Base-by-base conservation (phyloP, 1,140 invertebrate species). In the Forficula auricularia region DNA sequence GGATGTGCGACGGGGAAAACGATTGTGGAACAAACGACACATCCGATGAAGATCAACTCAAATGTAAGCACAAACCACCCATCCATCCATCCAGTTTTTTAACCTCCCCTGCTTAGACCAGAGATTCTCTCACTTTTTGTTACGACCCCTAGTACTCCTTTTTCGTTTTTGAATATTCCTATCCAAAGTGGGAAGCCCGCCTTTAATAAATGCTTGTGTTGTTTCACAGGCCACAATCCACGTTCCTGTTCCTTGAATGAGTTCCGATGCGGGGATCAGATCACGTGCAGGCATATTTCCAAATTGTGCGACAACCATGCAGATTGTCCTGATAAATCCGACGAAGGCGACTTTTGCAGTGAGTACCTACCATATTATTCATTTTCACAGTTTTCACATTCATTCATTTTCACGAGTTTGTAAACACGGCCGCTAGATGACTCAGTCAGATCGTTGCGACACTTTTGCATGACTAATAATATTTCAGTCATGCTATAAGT, bases 1-100 rank as follows among this genome's bases (percentile, higher is more conserved):
- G 81, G 73, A 67, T 77, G 34, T 88, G 84, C 63, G 83, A 88
- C 61, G 76, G 75, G 20, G 73, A 75, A 48, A 59, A 70, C 42
- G 82, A 88, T 62, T 88, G 83, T 65, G 74, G 75, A 32, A 66
- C 68, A 40, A 64, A 67, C 40, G 75, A 75, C 56, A 57, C 52
- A 35, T 72, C 71, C 13, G 72, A 75, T 55, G 72, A 74, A 55
- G 64, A 71, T 47, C 57, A 60, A 14, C 50, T 57, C 45, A 62
- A 58, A 55, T 74, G 71, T 73, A 56, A 71, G 62, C 42, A 50
- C n/a, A n/a, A n/a, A n/a, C n/a, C n/a, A n/a, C n/a, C n/a, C n/a
- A n/a, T n/a, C n/a, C n/a, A n/a, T n/a, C n/a, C n/a, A n/a, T n/a
- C n/a, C n/a, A n/a, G n/a, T n/a, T n/a, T n/a, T n/a, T n/a, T n/a